These are phyloP conservation scores for Dynastes maya DNA, from an alignment of 2,888 invertebrate genomes.

Conservation along the genomic window DNA sequence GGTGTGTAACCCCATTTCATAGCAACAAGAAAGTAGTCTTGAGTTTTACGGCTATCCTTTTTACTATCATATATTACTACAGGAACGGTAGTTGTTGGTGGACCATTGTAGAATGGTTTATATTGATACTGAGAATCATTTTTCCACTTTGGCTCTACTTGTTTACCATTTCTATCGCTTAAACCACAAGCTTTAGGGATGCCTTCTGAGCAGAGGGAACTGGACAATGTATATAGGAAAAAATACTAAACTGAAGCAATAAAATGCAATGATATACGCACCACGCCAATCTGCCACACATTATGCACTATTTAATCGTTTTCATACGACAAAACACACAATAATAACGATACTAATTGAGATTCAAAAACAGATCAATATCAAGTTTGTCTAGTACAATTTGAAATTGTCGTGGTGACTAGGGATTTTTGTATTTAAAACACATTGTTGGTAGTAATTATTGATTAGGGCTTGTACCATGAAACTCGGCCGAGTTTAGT, in stretches of 20 bases:
- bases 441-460: no score
- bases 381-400: no score
- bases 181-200: slow-evolving; percentile 52
- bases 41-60: slow-evolving; percentile 24
- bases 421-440: no score
- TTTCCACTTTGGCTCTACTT: slow-evolving; percentile 54
- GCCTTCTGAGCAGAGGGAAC: slow-evolving; percentile 55
- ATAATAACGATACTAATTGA: no score
- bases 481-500: no score
- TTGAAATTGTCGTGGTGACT: no score
- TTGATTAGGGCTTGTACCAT: no score
- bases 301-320: not conserved
- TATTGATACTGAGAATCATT: slow-evolving; percentile 50
- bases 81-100: slow-evolving; percentile 57
- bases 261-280: slow-evolving; percentile 33
- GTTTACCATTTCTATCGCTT: slow-evolving; percentile 51
- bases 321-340: no score
- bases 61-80: slow-evolving; percentile 51
- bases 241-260: not conserved
- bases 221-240: slow-evolving; percentile 31
- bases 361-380: no score
- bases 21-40: slow-evolving; percentile 52
- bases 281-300: slow-evolving; percentile 57
- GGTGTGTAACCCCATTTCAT: slow-evolving; percentile 58
- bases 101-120: slow-evolving; percentile 57